Percentiles rank a stretch among this genome's conserved stretches.
phyloP scores from a whole-genome alignment of 2,797 vertebrate species.

The Loriculus beryllinus region DNA sequence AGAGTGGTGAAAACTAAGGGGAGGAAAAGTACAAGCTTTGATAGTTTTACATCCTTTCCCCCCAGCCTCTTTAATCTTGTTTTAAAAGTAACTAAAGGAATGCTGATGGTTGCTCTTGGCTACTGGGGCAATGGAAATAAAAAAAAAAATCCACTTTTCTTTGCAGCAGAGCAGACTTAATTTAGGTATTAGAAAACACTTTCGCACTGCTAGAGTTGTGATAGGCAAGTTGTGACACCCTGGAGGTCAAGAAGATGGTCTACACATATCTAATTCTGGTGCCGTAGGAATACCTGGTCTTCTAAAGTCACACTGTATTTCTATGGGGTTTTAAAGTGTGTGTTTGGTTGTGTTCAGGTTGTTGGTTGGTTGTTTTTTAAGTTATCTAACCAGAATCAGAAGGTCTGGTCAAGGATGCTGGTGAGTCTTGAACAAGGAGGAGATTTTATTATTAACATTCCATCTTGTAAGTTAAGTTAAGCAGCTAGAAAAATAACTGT shows the following conservation, averaged over 20 bases:
- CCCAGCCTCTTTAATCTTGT: neutral
- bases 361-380: neutral
- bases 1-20: neutral
- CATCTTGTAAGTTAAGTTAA: neutral
- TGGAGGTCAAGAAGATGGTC: neutral
- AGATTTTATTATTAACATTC: neutral
- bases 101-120: neutral
- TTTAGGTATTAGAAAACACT: neutral
- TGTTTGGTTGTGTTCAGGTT: neutral
- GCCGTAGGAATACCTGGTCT: neutral
- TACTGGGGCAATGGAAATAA: neutral
- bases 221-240: neutral
- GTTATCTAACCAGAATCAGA: neutral
- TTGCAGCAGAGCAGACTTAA: neutral
- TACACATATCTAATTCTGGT: neutral
- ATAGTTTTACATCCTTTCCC: neutral
- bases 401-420: neutral
- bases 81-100: neutral
- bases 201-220: neutral
- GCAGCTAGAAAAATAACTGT: neutral
- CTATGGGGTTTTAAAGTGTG: neutral
- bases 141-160: neutral
- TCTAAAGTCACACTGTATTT: neutral
- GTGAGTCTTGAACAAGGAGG: neutral
- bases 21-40: neutral